phyloP scores from a whole-genome alignment of 2,888 invertebrate species.

The Hetaerina titia region DNA sequence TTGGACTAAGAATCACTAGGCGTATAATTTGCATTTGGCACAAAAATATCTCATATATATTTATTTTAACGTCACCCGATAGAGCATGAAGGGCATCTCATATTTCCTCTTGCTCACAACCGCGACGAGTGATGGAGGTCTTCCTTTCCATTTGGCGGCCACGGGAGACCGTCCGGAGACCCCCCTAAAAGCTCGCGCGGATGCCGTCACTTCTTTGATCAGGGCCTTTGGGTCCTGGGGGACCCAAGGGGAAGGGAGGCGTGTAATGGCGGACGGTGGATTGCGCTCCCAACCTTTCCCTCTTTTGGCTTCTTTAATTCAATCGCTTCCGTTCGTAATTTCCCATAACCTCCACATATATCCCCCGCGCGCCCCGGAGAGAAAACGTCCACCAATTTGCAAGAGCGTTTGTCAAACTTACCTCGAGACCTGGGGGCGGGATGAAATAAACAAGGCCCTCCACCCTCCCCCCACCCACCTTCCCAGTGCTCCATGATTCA shows the following conservation, averaged over 20 bases:
- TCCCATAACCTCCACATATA: slow-evolving; percentile 20
- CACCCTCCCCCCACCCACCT: not conserved
- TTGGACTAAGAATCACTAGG: no score
- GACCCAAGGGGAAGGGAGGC: not conserved
- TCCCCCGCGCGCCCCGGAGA: not conserved
- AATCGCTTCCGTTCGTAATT: slow-evolving; percentile 46
- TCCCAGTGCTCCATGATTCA: slow-evolving; percentile 53
- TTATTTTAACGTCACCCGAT: no score
- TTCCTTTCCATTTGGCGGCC: not conserved
- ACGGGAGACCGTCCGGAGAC: not conserved
- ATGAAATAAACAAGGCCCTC: slow-evolving; percentile 60
- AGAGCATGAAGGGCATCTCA: no score
- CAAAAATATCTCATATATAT: no score
- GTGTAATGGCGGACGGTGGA: not conserved
- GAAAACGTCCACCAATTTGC: slow-evolving; percentile 55
- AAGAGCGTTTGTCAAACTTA: slow-evolving; percentile 64
- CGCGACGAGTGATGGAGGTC: not conserved
- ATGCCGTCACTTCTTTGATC: not conserved
- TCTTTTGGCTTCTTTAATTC: slow-evolving; percentile 44
- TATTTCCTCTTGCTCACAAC: no score
- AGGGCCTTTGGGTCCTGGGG: no score
- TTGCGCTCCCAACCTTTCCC: slow-evolving; percentile 5
- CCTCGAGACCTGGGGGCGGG: not conserved
- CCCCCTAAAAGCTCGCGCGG: not conserved
- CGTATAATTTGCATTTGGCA: no score